These are phyloP conservation scores for Neoscelio sp. DNA, from an alignment of 2,888 invertebrate species.

Conservation along the genomic window DNA sequence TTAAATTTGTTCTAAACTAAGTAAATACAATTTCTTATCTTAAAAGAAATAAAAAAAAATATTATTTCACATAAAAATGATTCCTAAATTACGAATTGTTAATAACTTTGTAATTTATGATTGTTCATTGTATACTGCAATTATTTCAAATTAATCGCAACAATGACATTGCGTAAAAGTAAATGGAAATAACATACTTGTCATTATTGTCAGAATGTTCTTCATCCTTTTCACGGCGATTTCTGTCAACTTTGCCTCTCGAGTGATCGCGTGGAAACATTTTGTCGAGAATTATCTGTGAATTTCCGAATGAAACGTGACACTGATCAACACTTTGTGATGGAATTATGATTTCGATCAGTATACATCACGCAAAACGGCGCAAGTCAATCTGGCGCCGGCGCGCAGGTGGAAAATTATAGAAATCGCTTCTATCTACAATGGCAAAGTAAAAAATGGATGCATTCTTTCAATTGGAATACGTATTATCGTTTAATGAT, in stretches of 20 bases:
- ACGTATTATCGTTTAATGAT: too few relatives aligned
- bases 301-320: too few relatives aligned
- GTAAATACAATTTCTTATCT: too few relatives aligned
- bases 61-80: not conserved
- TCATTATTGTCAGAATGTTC: slow-evolving; percentile 1
- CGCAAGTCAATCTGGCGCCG: slow-evolving; percentile 17
- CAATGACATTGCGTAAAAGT: slow-evolving; percentile 31
- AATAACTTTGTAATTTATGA: too few relatives aligned
- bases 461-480: too few relatives aligned
- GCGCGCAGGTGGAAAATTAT: slow-evolving; percentile 13
- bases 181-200: slow-evolving; percentile 13
- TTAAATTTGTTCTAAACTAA: too few relatives aligned
- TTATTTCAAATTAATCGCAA: too few relatives aligned
- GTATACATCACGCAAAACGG: slow-evolving; percentile 10
- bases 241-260: slow-evolving; percentile 9
- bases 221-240: not conserved
- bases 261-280: slow-evolving; percentile 2
- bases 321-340: not conserved
- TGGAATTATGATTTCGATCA: slow-evolving; percentile 13
- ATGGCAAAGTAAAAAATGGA: slow-evolving; percentile 12
- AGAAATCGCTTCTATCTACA: slow-evolving; percentile 46
- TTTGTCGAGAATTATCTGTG: too few relatives aligned
- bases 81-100: not conserved
- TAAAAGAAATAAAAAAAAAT: not conserved
- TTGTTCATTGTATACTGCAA: too few relatives aligned